Percentiles rank a stretch among this genome's conserved stretches.
Conservation (phyloP, 2,888 invertebrate species). For the Cephonodes hylas region DNA sequence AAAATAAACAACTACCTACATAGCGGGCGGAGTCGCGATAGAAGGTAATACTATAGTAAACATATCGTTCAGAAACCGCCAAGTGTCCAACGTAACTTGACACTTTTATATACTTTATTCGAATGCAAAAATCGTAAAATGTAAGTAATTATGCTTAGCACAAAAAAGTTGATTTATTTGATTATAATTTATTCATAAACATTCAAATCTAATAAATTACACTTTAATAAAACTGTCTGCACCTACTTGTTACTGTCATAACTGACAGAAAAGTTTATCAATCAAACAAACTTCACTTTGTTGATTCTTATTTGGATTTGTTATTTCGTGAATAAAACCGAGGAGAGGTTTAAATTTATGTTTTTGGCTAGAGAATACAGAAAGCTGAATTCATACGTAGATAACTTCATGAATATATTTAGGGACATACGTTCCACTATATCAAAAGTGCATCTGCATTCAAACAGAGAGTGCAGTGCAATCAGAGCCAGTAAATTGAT, state of each 20-base stretch:
- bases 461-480: constrained; percentile 8
- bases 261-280: constrained; percentile 5
- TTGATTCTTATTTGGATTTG: neutral
- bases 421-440: constrained; percentile 2
- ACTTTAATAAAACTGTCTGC: neutral
- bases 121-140: neutral
- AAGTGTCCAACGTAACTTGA: too few relatives aligned
- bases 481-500: constrained; percentile 20
- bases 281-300: constrained; percentile 1
- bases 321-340: neutral
- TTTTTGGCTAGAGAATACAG: neutral
- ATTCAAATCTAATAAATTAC: too few relatives aligned
- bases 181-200: too few relatives aligned
- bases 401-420: constrained; percentile 9
- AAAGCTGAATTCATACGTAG: constrained; percentile 1
- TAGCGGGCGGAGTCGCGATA: neutral
- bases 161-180: too few relatives aligned
- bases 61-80: neutral
- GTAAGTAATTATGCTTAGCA: too few relatives aligned
- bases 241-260: neutral
- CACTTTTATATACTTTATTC: too few relatives aligned
- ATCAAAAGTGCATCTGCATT: constrained; percentile 10
- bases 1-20: neutral
- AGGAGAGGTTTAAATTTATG: neutral
- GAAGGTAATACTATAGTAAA: neutral